Percentiles rank a stretch among this genome's conserved stretches.
These are phyloP conservation scores for Tupaia chinensis DNA, from an alignment of 2,113 vertebrate species.

Conservation along the genomic window DNA sequence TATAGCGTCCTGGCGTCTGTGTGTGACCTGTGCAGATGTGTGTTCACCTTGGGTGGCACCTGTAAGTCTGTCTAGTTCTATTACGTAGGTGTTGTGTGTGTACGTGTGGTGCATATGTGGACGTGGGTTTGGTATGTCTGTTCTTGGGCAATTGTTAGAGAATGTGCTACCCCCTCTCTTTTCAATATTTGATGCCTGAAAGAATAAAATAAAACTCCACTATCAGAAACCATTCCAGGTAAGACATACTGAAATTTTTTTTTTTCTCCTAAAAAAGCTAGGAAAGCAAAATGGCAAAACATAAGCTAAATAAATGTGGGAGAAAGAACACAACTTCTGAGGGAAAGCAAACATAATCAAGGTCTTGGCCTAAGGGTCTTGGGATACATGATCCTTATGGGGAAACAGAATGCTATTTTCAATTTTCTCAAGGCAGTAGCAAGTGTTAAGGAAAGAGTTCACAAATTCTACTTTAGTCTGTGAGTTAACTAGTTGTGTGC, in stretches of 20 bases:
- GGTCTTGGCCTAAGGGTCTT: background rate
- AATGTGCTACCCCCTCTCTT: background rate
- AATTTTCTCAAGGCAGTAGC: background rate
- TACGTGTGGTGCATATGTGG: background rate
- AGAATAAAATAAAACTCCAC: conserved; percentile 63
- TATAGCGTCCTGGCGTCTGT: conserved; percentile 46
- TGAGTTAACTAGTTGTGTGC: background rate
- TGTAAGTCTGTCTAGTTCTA: conserved; percentile 49
- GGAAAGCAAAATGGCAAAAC: background rate
- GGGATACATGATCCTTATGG: background rate
- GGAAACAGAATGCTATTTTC: background rate
- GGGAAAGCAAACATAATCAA: background rate
- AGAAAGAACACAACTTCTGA: background rate
- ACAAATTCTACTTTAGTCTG: background rate
- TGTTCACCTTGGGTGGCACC: conserved; percentile 25
- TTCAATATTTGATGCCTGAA: conserved; percentile 37
- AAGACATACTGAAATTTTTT: conserved; percentile 68
- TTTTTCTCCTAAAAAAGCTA: conserved; percentile 1
- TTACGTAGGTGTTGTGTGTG: conserved; percentile 41
- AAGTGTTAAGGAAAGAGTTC: too few species aligned
- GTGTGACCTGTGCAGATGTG: conserved; percentile 14
- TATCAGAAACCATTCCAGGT: conserved; percentile 57
- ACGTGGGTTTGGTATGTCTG: background rate
- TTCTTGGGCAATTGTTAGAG: background rate
- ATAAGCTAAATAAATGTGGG: background rate